These are phyloP conservation scores for Deilephila porcellus DNA, from an alignment of 2,888 invertebrate species.

Conservation along the genomic window DNA sequence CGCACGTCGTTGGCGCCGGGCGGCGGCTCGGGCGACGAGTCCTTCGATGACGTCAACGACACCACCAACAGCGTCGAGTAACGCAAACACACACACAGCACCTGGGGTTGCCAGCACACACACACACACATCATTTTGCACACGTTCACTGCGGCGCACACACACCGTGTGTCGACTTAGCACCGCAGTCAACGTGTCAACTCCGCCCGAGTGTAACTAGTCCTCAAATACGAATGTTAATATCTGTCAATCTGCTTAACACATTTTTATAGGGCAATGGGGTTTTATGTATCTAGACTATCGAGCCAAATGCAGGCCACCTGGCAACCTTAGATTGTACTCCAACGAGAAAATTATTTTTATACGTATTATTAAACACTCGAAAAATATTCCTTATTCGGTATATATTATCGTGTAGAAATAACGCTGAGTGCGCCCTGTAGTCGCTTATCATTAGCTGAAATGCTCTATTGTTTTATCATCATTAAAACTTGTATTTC, in stretches of 20 bases:
- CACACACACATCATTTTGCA: not conserved
- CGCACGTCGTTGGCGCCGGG: constrained; percentile 88
- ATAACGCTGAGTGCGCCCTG: constrained; percentile 23
- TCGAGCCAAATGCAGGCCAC: not conserved
- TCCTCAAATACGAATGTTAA: no score
- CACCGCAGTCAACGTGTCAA: no score
- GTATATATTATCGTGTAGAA: constrained; percentile 24
- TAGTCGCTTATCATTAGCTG: constrained; percentile 24
- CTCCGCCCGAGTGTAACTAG: no score
- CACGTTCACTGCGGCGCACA: not conserved
- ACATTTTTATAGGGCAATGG: no score
- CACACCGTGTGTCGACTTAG: no score
- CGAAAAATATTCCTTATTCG: constrained; percentile 25
- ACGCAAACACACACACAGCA: constrained; percentile 29
- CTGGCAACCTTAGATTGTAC: constrained; percentile 16
- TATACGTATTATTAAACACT: constrained; percentile 26
- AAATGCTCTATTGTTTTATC: constrained; percentile 25
- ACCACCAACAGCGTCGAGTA: constrained; percentile 90
- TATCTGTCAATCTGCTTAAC: no score
- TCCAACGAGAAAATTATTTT: constrained; percentile 23
- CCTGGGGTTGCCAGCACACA: not conserved
- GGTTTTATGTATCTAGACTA: no score
- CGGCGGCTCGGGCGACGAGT: constrained; percentile 90
- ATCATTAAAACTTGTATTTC: constrained; percentile 8
- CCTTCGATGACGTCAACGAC: constrained; percentile 89